Conservation (phyloP, 2,113 vertebrate species). For the Macrotis lagotis region DNA sequence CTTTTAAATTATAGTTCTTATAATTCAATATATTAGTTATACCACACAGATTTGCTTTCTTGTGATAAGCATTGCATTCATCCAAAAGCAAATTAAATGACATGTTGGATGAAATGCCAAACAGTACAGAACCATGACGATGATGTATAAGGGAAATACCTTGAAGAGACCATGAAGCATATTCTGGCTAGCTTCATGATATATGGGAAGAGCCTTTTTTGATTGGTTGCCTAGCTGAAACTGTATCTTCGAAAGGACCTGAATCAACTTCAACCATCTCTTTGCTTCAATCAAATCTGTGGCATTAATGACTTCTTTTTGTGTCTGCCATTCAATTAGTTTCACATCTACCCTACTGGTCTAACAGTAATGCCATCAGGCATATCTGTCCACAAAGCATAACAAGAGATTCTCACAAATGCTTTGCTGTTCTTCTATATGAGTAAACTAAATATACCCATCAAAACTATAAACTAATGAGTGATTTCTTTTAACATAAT, state of each 20-base stretch:
- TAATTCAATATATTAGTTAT: neutral
- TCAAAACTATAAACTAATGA: neutral
- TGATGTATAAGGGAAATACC: neutral
- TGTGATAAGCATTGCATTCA: neutral
- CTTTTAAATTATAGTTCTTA: no score
- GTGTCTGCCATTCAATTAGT: neutral
- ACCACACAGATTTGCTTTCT: neutral
- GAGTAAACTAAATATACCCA: neutral
- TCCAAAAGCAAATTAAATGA: neutral
- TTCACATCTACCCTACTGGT: neutral
- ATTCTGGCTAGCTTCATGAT: neutral
- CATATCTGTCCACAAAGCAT: neutral
- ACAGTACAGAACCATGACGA: neutral
- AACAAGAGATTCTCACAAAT: neutral
- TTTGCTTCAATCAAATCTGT: neutral
- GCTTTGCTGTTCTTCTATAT: neutral
- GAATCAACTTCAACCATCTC: neutral
- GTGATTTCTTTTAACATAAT: neutral
- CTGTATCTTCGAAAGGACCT: neutral
- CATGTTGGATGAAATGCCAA: neutral
- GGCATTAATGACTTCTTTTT: no score
- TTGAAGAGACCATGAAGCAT: neutral
- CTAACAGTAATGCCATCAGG: neutral
- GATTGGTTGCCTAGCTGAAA: neutral
- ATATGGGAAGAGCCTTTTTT: neutral